These are phyloP conservation scores for Gryllus longicercus DNA, from an alignment of 2,888 invertebrate species.

Conservation along the genomic window DNA sequence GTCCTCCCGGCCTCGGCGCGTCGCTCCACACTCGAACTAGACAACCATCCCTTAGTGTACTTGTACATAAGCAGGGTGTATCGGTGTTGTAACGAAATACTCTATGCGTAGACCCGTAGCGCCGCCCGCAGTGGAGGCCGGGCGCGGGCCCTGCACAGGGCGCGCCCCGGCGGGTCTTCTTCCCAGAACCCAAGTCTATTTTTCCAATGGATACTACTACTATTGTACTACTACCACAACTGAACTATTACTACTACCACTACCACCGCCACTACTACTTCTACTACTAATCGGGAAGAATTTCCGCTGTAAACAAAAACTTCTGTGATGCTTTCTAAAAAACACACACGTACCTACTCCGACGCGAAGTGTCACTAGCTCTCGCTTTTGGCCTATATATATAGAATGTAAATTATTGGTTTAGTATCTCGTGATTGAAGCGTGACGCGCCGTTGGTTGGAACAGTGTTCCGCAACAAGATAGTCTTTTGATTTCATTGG, in stretches of 20 bases:
- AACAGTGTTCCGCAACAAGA: no score
- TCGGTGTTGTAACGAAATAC: background rate
- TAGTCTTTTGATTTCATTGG: no score
- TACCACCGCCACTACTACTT: no score
- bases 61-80: conserved; percentile 1
- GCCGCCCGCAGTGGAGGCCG: background rate
- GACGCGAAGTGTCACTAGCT: background rate
- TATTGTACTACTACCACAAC: no score
- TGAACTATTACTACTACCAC: no score
- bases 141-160: background rate
- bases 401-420: background rate
- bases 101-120: background rate
- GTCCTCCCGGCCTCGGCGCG: background rate
- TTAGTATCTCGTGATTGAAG: background rate
- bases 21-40: background rate
- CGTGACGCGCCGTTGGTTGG: background rate
- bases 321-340: conserved; percentile 8
- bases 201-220: background rate
- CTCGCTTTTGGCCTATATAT: conserved; percentile 3
- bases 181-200: background rate
- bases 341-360: background rate
- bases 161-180: background rate
- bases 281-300: no score
- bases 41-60: background rate
- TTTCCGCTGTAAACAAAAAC: background rate